Base-by-base conservation (phyloP, 2,888 invertebrate species). In the Cactoblastis cactorum region DNA sequence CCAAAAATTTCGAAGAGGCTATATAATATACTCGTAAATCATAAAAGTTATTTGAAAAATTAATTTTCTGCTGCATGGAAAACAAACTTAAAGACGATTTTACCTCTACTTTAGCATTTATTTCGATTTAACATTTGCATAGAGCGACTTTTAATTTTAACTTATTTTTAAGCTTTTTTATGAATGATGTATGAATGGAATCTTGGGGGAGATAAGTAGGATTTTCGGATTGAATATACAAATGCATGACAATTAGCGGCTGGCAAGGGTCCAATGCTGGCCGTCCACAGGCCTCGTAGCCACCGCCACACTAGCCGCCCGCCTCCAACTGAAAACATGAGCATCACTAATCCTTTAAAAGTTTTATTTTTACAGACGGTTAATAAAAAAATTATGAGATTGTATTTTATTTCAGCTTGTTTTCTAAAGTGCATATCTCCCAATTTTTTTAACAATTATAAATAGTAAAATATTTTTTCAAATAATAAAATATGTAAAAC, bases 231-330 rank as follows among this genome's bases (percentile, higher is more conserved):
- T 79, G 75, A 82, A 80, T 78, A 67, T 73, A 77, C 77, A 76
- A 73, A 71, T 73, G 70, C 69, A 73, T 74, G 74, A 68, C 78
- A 77, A 83, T 84, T 83, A 86, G 75, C 63, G 62, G 59, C 74
- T 87, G 87, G 87, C 87, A 76, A 48, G 34, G 50, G 24, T 80
- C 87, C 87, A 87, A 72, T 53, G 41, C 38, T 51, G 35, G 49
- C 14, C 49, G 41, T 9, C 19, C 2, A 51, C 55, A 62, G 61
- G 61, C 67, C 69, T 71, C 71, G 68, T 68, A 65, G 57, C 60
- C 67, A 65, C 61, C 37, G 28, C n/a, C 28, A 37, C 35, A 14
- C 62, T 67, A 67, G 70, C 70, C 69, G 68, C 69, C 64, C 67
- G 61, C 55, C 58, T 64, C 62, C 67, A 61, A 18, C 9, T 17